Evolutionary conservation across 2,113 vertebrate species (phyloP).

Genomic region (Nothobranchius kuhntae): DNA sequence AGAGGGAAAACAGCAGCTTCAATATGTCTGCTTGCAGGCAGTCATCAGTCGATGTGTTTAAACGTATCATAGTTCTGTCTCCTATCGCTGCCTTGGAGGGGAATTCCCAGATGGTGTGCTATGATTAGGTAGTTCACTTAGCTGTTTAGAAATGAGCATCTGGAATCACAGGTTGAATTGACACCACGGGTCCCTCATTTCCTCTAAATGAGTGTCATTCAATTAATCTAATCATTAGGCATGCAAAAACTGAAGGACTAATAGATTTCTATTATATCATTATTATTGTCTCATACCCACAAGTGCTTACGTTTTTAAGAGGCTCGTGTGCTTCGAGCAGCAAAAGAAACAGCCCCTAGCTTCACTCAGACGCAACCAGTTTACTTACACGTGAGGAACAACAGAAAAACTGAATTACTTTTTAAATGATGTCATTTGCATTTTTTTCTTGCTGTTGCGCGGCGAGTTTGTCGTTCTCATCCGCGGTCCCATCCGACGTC

Average conservation of each 20-base stretch:
- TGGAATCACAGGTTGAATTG: slow-evolving; percentile 80
- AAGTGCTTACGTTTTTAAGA: slow-evolving; percentile 64
- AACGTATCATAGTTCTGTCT: slow-evolving; percentile 64
- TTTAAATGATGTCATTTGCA: slow-evolving; percentile 66
- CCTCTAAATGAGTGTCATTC: slow-evolving; percentile 80
- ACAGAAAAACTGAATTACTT: slow-evolving; percentile 48
- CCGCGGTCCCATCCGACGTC: slow-evolving; percentile 52
- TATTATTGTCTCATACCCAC: slow-evolving; percentile 72
- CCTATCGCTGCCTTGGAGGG: slow-evolving; percentile 70
- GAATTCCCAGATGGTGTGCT: slow-evolving; percentile 76
- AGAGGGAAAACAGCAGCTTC: slow-evolving; percentile 58
- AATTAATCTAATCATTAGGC: slow-evolving; percentile 82
- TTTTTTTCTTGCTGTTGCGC: slow-evolving; percentile 53
- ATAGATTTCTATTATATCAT: slow-evolving; percentile 75
- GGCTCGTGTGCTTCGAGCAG: slow-evolving; percentile 19
- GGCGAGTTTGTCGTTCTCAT: slow-evolving; percentile 39
- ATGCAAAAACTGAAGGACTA: slow-evolving; percentile 75
- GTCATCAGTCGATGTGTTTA: slow-evolving; percentile 67
- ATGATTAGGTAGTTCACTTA: slow-evolving; percentile 77
- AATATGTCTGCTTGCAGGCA: slow-evolving; percentile 63
- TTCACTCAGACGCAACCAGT: slow-evolving; percentile 11
- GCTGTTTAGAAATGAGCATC: slow-evolving; percentile 78
- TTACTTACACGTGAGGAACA: slow-evolving; percentile 32
- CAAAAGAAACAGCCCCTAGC: slow-evolving; percentile 44
- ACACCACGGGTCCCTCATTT: slow-evolving; percentile 74